Base-by-base conservation (phyloP, 2,888 invertebrate species). In the Diogma glabrata region DNA sequence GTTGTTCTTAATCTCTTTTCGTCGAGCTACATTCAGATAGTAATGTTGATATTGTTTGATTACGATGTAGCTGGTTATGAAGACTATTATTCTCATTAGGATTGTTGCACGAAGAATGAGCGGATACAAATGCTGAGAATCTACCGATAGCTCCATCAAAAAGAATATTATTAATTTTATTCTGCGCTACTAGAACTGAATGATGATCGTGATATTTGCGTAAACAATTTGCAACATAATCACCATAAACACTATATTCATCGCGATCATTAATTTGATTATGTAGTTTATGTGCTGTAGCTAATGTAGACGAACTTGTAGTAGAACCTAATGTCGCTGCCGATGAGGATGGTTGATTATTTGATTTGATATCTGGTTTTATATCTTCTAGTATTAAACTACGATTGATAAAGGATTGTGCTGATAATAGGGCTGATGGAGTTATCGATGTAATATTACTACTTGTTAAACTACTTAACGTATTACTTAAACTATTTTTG, bases 191-290 rank as follows among this genome's bases (percentile, higher is more conserved):
- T 16, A 46, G 46, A 3, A 46, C 46, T 16, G 46, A 46, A 46
- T 46, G 46, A 24, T 46, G 46, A 46, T 46, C 46, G 23, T 46
- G 22, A 46, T 46, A 46, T 46, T 46, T 46, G 2, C 46, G 46
- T 16, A 46, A 24, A 46, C 46, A 46, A 46, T 46, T 46, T 17
- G 46, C 46, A 3, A 46, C 46, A 26, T 46, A 46, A 17, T 46
- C 46, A 10, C 46, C 46, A n/a, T 46, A 46, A 14, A 46, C 46
- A 24, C 14, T 24, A 46, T 24, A 46, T 16, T 46, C 46, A 26
- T 46, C 46, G 17, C 46, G 43, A 43, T 43, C 43, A 4, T 22
- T 43, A 22, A n/a, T 22, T 20, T 43, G 12, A 4, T 38, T 38
- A 20, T 17, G 12, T n/a, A n/a, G n/a, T n/a, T n/a, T n/a, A n/a